These are phyloP conservation scores for Capricornis sumatraensis DNA, from an alignment of 2,113 vertebrate species.

Conservation along the genomic window DNA sequence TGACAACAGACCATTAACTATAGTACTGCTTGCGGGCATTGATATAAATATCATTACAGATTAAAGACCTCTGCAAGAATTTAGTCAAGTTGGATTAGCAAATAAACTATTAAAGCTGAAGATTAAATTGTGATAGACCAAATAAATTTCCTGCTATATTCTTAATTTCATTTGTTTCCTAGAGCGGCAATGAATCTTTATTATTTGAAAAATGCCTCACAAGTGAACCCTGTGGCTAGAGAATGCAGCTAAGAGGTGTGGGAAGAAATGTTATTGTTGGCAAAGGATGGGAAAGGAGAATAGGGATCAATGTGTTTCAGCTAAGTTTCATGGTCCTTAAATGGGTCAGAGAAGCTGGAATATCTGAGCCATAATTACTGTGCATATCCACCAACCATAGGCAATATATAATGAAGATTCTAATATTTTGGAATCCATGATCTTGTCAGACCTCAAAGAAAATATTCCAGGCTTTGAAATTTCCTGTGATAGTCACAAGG, in stretches of 20 bases:
- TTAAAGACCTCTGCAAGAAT: conserved; percentile 68
- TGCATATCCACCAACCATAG: neutral
- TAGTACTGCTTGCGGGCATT: conserved; percentile 55
- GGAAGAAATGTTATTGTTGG: neutral
- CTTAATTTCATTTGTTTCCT: conserved; percentile 35
- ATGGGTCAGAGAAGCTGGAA: neutral
- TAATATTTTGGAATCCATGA: neutral
- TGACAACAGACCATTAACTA: conserved; percentile 72
- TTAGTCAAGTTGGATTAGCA: conserved; percentile 64
- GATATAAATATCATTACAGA: conserved; percentile 75
- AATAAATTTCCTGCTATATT: conserved; percentile 16
- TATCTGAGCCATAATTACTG: neutral
- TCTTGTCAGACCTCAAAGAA: neutral
- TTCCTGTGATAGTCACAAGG: neutral
- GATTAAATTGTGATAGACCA: conserved; percentile 61
- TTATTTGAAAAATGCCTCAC: neutral
- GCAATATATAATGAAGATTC: neutral
- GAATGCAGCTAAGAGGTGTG: neutral
- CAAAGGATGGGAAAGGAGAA: neutral
- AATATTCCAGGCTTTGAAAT: neutral
- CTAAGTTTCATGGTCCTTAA: neutral
- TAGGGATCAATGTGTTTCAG: neutral
- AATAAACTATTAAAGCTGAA: conserved; percentile 65
- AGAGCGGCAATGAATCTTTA: neutral
- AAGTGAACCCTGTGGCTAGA: neutral